Percentiles rank a stretch among this genome's conserved stretches.
phyloP scores from a whole-genome alignment of 2,113 vertebrate genomes.

The Istiophorus platypterus region DNA sequence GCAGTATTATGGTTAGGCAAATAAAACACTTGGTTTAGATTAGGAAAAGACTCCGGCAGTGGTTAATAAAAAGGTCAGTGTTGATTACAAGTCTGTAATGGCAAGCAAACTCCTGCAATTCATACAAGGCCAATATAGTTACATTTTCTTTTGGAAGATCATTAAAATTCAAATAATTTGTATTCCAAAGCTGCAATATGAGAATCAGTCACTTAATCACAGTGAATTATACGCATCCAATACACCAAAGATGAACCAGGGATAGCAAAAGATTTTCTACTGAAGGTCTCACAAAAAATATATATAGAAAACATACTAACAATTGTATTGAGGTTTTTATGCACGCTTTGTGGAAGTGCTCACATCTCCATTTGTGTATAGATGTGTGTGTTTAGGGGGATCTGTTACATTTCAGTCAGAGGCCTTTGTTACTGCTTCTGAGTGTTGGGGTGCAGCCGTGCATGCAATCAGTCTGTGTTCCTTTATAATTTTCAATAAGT shows the following conservation, averaged over 20 bases:
- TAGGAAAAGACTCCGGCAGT: background rate
- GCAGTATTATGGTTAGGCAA: too few relatives aligned
- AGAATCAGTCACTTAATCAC: background rate
- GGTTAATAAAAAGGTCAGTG: background rate
- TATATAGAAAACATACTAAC: slow-evolving; percentile 18
- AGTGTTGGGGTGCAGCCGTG: slow-evolving; percentile 80
- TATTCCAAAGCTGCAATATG: background rate
- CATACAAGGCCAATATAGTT: too few relatives aligned
- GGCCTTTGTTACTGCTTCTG: slow-evolving; percentile 76
- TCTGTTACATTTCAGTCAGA: slow-evolving; percentile 77
- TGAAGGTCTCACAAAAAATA: slow-evolving; percentile 5
- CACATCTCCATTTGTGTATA: slow-evolving; percentile 46
- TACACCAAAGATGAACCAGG: background rate
- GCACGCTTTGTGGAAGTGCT: slow-evolving; percentile 46
- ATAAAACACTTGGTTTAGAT: background rate
- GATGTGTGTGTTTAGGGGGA: slow-evolving; percentile 50
- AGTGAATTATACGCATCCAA: background rate
- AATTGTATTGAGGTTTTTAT: slow-evolving; percentile 16
- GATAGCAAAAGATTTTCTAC: background rate
- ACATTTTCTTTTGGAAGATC: too few relatives aligned
- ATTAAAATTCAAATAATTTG: background rate
- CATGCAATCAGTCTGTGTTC: slow-evolving; percentile 79
- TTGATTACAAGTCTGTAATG: background rate
- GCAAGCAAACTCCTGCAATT: background rate
- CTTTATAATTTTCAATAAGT: slow-evolving; percentile 73